A percentile compares a stretch with the other conserved stretches of the same genome.
Conservation (phyloP, 2,797 vertebrate genomes). For the Erethizon dorsatum region DNA sequence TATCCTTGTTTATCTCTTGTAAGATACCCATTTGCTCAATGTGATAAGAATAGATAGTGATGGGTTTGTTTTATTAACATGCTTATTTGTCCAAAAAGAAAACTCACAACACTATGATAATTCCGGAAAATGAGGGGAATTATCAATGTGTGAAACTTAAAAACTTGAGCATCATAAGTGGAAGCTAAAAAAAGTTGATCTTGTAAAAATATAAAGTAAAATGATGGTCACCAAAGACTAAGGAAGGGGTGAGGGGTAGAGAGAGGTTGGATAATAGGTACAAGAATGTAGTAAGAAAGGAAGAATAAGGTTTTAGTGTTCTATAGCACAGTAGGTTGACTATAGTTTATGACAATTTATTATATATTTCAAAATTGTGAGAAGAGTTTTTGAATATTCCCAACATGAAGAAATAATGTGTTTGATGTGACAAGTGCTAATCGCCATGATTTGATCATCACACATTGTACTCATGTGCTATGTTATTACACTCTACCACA, state of each 20-base stretch:
- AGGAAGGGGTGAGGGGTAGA: too few species aligned
- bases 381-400: background rate
- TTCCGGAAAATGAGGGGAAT: background rate
- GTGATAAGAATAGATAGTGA: slow-evolving; percentile 19
- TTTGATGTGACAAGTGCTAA: background rate
- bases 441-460: background rate
- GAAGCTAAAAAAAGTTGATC: background rate
- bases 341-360: background rate
- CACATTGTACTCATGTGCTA: rapidly evolving
- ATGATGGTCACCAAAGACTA: background rate
- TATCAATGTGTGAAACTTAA: background rate
- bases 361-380: background rate
- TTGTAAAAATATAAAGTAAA: background rate
- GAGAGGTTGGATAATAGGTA: background rate
- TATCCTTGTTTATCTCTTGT: slow-evolving; percentile 20
- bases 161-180: background rate
- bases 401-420: background rate
- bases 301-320: background rate
- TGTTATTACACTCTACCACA: background rate
- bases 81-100: slow-evolving; percentile 28
- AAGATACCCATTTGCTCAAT: slow-evolving; percentile 10
- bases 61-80: slow-evolving; percentile 52
- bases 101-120: slow-evolving; percentile 47
- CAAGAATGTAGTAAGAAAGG: background rate
- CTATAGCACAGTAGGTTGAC: background rate